Conservation (phyloP, 2,888 invertebrate genomes). For the Caenorhabditis imperialis region DNA sequence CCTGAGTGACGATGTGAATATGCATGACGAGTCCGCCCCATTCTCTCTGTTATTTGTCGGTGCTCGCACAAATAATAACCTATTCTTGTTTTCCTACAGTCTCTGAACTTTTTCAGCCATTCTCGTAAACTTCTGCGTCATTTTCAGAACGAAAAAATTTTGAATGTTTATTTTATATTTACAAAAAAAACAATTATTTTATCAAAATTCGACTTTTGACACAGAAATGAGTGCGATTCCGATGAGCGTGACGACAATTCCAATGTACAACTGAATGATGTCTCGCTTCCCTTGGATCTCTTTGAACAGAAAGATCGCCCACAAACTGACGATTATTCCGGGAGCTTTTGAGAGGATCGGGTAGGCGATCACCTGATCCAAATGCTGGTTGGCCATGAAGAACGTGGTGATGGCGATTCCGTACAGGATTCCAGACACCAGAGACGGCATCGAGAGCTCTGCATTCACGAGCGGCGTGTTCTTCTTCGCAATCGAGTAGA, state of each 20-base stretch:
- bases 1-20: no score
- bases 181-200: constrained; percentile 6
- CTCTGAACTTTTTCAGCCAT: no score
- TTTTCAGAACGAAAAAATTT: not conserved
- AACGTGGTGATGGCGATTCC: constrained; percentile 59
- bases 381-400: constrained; percentile 66
- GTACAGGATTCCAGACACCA: constrained; percentile 59
- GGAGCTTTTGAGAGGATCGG: constrained; percentile 64
- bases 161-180: not conserved
- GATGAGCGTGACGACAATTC: constrained; percentile 54
- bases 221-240: constrained; percentile 63
- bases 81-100: no score
- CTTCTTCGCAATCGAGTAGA: constrained; percentile 52
- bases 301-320: constrained; percentile 65
- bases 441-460: constrained; percentile 60
- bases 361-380: constrained; percentile 67
- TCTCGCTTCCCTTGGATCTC: constrained; percentile 65
- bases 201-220: constrained; percentile 66
- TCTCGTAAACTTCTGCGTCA: not conserved
- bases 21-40: no score
- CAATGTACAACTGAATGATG: constrained; percentile 54
- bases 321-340: constrained; percentile 63
- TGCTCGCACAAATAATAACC: no score
- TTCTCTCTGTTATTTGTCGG: no score
- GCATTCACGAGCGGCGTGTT: constrained; percentile 64